Conservation (phyloP, 2,888 invertebrate genomes). For the Noctua fimbriata region DNA sequence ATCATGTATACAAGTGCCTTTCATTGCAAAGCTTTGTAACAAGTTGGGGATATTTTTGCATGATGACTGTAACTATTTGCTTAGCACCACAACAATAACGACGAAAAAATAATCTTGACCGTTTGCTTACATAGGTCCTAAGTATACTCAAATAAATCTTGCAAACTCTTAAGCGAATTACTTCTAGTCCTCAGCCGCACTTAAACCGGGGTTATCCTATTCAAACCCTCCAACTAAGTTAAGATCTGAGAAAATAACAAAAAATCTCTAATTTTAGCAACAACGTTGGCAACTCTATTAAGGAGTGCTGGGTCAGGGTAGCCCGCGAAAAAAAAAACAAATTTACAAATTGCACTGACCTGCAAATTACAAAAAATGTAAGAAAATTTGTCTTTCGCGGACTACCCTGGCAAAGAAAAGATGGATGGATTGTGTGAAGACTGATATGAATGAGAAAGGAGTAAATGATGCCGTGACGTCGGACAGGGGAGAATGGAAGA, state of each 20-base stretch:
- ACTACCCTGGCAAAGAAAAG: too few relatives aligned
- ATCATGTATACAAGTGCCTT: neutral
- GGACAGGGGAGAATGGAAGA: too few relatives aligned
- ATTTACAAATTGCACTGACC: too few relatives aligned
- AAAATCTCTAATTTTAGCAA: neutral
- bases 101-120: neutral
- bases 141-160: neutral
- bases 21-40: neutral
- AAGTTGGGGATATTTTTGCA: neutral
- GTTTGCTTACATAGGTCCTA: neutral
- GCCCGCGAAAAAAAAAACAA: too few relatives aligned
- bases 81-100: neutral
- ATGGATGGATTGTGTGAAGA: too few relatives aligned
- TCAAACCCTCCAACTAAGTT: constrained; percentile 1
- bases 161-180: neutral
- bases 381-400: too few relatives aligned
- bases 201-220: constrained; percentile 10
- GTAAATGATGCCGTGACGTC: too few relatives aligned
- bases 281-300: too few relatives aligned
- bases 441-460: too few relatives aligned
- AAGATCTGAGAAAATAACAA: neutral
- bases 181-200: neutral
- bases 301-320: too few relatives aligned
- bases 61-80: neutral
- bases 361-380: too few relatives aligned